Base-by-base conservation (phyloP, 1,140 invertebrate genomes). In the Zaprionus africanus region DNA sequence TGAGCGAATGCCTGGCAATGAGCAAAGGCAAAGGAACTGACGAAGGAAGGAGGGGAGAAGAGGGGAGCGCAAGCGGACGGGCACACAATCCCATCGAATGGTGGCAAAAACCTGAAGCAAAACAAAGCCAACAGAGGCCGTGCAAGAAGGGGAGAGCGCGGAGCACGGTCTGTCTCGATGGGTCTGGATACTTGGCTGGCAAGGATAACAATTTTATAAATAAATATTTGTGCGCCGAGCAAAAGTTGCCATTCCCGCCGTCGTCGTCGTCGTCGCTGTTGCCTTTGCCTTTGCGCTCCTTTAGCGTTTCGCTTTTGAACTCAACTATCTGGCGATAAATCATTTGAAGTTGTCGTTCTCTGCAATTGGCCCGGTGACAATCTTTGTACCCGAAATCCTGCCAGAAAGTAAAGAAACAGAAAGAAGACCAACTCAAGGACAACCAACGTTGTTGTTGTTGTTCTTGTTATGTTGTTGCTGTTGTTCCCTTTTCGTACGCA, bases 121-220 rank as follows among this genome's bases (percentile, higher is more conserved):
- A 74, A 78, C 63, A 74, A 74, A 74, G 58, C 31, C 3, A 41
- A 54, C 12, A 28, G 38, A 15, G 56, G 31, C 31, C 31, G 9
- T 11, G 31, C 31, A 34, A 9, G 12, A 15, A 51, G 49, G 3
- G 68, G 12, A 4, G 2, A 19, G 24, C 43, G 5, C 31, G 11
- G 28, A 9, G 64, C 22, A 31, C 36, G 36, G 31, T 63, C 28
- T 57, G 24, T 43, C 51, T 54, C 17, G n/a, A 17, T 36, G 56
- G 60, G 34, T 51, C 36, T 51, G 46, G 46, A 24, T 51, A 24
- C 46, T 70, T 34, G 49, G 54, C 69, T 56, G 81, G 80, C 70
- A 85, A 80, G 85, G 85, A 88, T 88, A 88, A 88, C 85, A 88
- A 88, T 88, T 88, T 88, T 88, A 88, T 88, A 88, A 88, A 88